Evolutionary conservation across 2,888 invertebrate genomes (phyloP).

Genomic region (Malthinus flaveolus): DNA sequence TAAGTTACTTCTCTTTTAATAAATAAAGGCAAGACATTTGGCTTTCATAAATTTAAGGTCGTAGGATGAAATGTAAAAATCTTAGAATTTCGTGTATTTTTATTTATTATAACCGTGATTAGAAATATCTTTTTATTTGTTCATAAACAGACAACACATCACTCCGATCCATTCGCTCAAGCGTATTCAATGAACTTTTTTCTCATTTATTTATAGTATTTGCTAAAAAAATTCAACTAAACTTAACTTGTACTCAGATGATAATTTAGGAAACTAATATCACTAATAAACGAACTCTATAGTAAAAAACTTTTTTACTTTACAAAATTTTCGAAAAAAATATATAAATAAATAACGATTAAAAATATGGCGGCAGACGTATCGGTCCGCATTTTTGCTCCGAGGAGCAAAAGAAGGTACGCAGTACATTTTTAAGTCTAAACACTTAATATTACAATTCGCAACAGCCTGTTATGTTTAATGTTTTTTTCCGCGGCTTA

Average conservation of each 20-base stretch:
- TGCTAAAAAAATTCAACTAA: constrained; percentile 30
- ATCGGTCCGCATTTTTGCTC: constrained; percentile 33
- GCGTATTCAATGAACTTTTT: constrained; percentile 19
- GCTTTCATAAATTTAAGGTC: constrained; percentile 31
- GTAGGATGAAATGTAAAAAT: constrained; percentile 39
- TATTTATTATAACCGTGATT: constrained; percentile 32
- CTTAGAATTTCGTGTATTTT: constrained; percentile 41
- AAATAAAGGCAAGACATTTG: constrained; percentile 41
- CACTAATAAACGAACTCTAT: constrained; percentile 32
- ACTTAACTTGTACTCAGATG: constrained; percentile 40
- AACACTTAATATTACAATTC: constrained; percentile 54
- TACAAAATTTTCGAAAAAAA: constrained; percentile 22
- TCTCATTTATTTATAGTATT: constrained; percentile 14
- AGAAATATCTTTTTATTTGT: constrained; percentile 33
- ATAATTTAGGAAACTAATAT: constrained; percentile 44
- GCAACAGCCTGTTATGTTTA: constrained; percentile 56
- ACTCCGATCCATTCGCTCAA: constrained; percentile 38
- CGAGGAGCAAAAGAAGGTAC: constrained; percentile 40
- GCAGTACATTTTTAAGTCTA: constrained; percentile 42
- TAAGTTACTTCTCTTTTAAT: constrained; percentile 33
- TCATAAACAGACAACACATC: constrained; percentile 38
- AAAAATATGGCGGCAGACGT: constrained; percentile 36
- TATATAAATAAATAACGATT: constrained; percentile 30
- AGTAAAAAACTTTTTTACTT: constrained; percentile 29
- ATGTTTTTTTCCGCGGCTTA: constrained; percentile 46